phyloP scores from a whole-genome alignment of 2,888 invertebrate genomes.

The Cheilosia impressa region DNA sequence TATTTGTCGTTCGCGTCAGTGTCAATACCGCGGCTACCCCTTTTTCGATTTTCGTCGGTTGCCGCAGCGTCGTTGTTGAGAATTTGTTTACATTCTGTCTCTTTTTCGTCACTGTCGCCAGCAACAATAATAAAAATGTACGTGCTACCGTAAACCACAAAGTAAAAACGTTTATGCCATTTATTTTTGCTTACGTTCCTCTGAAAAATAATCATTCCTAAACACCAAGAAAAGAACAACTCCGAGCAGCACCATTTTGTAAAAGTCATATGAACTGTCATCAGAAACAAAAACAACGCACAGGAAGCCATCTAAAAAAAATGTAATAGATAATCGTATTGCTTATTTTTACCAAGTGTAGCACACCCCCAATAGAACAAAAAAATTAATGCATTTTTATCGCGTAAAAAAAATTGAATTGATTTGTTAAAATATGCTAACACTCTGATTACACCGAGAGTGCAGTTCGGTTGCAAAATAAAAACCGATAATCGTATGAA shows the following conservation, averaged over 20 bases:
- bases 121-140: constrained; percentile 8
- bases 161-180: constrained; percentile 4
- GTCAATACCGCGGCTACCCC: constrained; percentile 9
- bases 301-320: constrained; percentile 34
- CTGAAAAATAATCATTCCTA: constrained; percentile 69
- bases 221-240: constrained; percentile 23
- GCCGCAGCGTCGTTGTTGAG: constrained; percentile 28
- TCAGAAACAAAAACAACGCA: constrained; percentile 21
- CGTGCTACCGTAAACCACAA: background rate
- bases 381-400: background rate
- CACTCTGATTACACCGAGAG: constrained; percentile 42
- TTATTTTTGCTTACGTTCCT: constrained; percentile 68
- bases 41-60: constrained; percentile 35
- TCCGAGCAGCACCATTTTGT: constrained; percentile 45
- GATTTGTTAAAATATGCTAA: constrained; percentile 41
- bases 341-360: constrained; percentile 39
- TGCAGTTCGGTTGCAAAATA: constrained; percentile 8
- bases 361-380: constrained; percentile 7
- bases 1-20: constrained; percentile 35
- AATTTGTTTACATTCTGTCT: constrained; percentile 59
- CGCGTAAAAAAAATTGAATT: constrained; percentile 35
- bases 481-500: constrained; percentile 5
- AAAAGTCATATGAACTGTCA: constrained; percentile 62
- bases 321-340: background rate
- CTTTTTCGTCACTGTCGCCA: constrained; percentile 38